Base-by-base conservation (phyloP, 2,888 invertebrate species). In the Hirtodrosophila histrioides region DNA sequence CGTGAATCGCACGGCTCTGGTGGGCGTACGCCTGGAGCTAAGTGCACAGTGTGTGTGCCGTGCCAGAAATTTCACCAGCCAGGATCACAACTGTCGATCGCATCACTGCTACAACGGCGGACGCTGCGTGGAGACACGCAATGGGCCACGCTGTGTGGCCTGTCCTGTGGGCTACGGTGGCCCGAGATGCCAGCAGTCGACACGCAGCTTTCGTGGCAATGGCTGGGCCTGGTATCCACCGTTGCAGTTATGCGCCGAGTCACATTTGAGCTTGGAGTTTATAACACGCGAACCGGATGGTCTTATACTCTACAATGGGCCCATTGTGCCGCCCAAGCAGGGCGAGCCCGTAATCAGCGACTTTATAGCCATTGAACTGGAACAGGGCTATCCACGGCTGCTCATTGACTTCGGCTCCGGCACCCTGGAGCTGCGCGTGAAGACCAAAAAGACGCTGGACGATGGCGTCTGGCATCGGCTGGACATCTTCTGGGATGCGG, bases 181-280 rank as follows among this genome's bases (percentile, higher is more conserved):
- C 0, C 98, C 98, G 0, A 94, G 99, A 54, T 99, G 99, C 92
- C 99, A 99, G 92, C 97, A 98, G 92, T 97, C 97, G 7, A 96
- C 97, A 0, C 94, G 99, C 80, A 97, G 97, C 89, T 99, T 99
- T 92, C 94, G 95, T 66, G 98, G 98, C 29, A 96, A 96, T 73
- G 98, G 98, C 9, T 99, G 98, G 96, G 98, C 99, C 6, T 98
- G 99, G 98, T 99, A 98, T 93, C 97, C 98, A 2, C 95, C 99
- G 0, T 93, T 99, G 57, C 97, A 98, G 91, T 96, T 98, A 94
- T 99, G 99, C 91, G 97, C 97, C 85, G 95, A 95, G 77, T 97
- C 98, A 35, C 98, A 98, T 92, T 93, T 99, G 72, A 97, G 97
- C 89, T 94, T 99, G 68, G 98, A 99, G 92, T 98, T 99, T 89